Evolutionary conservation across 2,888 invertebrate species (phyloP).

Genomic region (Dorcus parallelipipedus): DNA sequence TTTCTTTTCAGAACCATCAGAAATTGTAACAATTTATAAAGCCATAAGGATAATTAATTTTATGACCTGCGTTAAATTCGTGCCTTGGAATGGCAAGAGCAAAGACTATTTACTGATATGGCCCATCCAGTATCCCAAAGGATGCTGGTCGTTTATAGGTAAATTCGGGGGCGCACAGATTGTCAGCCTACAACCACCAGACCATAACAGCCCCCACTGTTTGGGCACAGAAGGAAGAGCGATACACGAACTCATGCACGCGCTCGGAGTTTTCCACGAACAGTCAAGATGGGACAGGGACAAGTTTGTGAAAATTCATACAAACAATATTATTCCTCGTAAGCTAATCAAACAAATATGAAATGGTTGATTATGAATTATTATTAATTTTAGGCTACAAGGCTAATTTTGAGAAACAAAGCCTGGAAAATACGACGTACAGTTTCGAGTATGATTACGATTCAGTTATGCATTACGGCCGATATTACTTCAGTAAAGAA

Average conservation of each 20-base stretch:
- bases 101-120: conserved; percentile 64
- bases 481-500: conserved; percentile 60
- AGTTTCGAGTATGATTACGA: conserved; percentile 73
- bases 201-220: conserved; percentile 60
- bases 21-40: conserved; percentile 57
- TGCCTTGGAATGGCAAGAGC: conserved; percentile 61
- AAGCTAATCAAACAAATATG: conserved; percentile 22
- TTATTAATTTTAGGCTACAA: conserved; percentile 48
- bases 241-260: conserved; percentile 79
- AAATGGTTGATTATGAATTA: not conserved
- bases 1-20: conserved; percentile 51
- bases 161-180: conserved; percentile 70
- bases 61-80: conserved; percentile 63
- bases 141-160: conserved; percentile 78
- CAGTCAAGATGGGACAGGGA: conserved; percentile 74
- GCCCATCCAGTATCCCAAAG: conserved; percentile 63
- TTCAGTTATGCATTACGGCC: conserved; percentile 77
- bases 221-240: conserved; percentile 66
- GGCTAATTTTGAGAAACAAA: conserved; percentile 64
- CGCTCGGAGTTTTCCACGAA: conserved; percentile 79
- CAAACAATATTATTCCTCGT: conserved; percentile 65
- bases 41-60: conserved; percentile 61
- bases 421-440: conserved; percentile 61
- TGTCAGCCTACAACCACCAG: conserved; percentile 65
- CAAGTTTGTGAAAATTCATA: conserved; percentile 64